Percentiles rank a stretch among this genome's conserved stretches.
Conservation (phyloP, 2,888 invertebrate species). For the Lacanobia wlatinum region DNA sequence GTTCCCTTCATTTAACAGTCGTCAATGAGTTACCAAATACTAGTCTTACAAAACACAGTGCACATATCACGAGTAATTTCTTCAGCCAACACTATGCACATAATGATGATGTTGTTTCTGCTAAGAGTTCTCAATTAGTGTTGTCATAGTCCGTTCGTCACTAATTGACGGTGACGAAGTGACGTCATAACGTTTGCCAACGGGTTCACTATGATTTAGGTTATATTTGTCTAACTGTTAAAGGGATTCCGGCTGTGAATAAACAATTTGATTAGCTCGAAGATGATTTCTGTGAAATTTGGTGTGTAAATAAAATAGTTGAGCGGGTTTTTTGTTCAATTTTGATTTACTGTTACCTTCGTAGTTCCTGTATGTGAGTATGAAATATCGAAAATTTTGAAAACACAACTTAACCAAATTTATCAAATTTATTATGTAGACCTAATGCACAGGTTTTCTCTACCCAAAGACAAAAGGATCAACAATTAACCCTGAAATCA, state of each 20-base stretch:
- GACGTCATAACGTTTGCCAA: slow-evolving; percentile 43
- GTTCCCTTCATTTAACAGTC: neutral
- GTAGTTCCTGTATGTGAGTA: no score
- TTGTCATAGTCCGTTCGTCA: slow-evolving; percentile 45
- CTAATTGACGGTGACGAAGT: slow-evolving; percentile 73
- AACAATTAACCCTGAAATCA: no score
- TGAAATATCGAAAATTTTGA: neutral
- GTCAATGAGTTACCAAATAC: slow-evolving; percentile 29
- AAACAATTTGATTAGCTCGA: slow-evolving; percentile 32
- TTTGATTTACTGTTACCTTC: no score
- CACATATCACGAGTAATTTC: slow-evolving; percentile 57
- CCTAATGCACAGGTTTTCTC: neutral
- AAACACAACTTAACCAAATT: no score
- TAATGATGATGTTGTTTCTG: slow-evolving; percentile 51
- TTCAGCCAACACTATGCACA: slow-evolving; percentile 47
- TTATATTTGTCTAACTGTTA: slow-evolving; percentile 56
- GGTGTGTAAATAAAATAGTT: neutral
- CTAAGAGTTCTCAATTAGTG: slow-evolving; percentile 60
- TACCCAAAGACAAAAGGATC: neutral
- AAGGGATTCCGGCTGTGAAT: slow-evolving; percentile 34
- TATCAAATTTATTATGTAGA: no score
- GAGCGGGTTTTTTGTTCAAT: neutral
- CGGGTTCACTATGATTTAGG: slow-evolving; percentile 52
- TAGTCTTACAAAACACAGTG: slow-evolving; percentile 26
- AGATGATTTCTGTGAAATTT: slow-evolving; percentile 19